phyloP scores from a whole-genome alignment of 2,888 invertebrate genomes.

The Muschampia plurimacula region DNA sequence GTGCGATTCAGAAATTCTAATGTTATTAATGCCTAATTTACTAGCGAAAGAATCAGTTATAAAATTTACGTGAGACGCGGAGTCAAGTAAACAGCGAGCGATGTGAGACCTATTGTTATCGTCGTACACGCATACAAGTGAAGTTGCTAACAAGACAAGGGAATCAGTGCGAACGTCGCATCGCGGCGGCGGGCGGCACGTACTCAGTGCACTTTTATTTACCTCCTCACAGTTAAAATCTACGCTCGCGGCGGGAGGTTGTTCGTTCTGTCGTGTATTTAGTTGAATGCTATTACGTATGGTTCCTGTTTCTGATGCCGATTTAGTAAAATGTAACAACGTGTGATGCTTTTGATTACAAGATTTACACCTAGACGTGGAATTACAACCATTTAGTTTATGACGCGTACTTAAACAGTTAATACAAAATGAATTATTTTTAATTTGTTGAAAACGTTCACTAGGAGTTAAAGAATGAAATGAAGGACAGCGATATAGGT shows the following conservation, averaged over 20 bases:
- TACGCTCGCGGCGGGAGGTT: no score
- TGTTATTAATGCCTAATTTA: not conserved
- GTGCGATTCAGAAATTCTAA: not conserved
- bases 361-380: constrained; percentile 8
- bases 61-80: constrained; percentile 32
- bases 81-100: constrained; percentile 24
- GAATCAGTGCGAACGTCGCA: no score
- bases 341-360: constrained; percentile 21
- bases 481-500: constrained; percentile 15
- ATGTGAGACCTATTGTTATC: not conserved
- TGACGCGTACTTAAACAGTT: constrained; percentile 22
- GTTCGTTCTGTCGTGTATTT: no score
- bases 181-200: no score
- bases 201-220: no score
- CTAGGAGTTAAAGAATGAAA: not conserved
- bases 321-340: constrained; percentile 20
- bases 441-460: constrained; percentile 12
- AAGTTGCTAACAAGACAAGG: not conserved
- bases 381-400: constrained; percentile 11
- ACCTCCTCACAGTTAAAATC: no score
- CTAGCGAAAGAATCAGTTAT: constrained; percentile 22
- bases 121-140: constrained; percentile 19
- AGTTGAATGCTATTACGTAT: no score
- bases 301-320: no score
- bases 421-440: constrained; percentile 7